These are phyloP conservation scores for Aelia acuminata DNA, from an alignment of 2,888 invertebrate species.

Conservation along the genomic window DNA sequence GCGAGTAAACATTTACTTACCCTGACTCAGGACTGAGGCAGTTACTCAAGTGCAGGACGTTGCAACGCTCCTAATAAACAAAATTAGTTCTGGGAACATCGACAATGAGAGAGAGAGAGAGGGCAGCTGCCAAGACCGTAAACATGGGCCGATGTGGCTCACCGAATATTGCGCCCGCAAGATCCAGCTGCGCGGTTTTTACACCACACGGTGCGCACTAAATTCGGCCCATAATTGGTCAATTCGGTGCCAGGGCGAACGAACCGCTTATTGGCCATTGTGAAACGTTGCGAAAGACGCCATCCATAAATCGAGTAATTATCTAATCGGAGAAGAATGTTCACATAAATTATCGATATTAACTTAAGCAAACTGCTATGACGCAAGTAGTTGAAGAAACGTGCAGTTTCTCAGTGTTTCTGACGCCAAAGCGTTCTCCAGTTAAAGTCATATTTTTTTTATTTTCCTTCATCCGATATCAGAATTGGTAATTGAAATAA, in stretches of 20 bases:
- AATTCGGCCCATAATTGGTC: not conserved
- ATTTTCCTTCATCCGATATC: not conserved
- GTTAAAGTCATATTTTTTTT: not conserved
- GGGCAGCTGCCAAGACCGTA: not conserved
- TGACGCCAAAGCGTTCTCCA: not conserved
- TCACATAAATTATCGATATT: slow-evolving; percentile 46
- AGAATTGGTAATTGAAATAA: not conserved
- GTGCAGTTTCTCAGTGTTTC: not conserved
- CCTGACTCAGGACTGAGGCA: not conserved
- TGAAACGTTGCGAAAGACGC: slow-evolving; percentile 1
- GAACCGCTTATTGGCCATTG: not conserved
- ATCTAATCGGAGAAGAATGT: slow-evolving; percentile 22
- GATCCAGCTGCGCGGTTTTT: not conserved
- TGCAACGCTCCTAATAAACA: not conserved
- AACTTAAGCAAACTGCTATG: slow-evolving; percentile 43
- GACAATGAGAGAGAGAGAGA: not conserved
- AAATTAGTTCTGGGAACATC: not conserved
- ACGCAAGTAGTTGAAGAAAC: slow-evolving; percentile 33
- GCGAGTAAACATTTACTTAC: not conserved
- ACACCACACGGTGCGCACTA: slow-evolving; percentile 19
- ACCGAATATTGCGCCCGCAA: not conserved
- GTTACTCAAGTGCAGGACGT: not conserved
- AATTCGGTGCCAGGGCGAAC: not conserved
- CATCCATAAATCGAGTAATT: slow-evolving; percentile 24
- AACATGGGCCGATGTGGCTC: not conserved